These are phyloP conservation scores for Sepioteuthis lessoniana DNA, from an alignment of 2,888 invertebrate species.

Conservation along the genomic window DNA sequence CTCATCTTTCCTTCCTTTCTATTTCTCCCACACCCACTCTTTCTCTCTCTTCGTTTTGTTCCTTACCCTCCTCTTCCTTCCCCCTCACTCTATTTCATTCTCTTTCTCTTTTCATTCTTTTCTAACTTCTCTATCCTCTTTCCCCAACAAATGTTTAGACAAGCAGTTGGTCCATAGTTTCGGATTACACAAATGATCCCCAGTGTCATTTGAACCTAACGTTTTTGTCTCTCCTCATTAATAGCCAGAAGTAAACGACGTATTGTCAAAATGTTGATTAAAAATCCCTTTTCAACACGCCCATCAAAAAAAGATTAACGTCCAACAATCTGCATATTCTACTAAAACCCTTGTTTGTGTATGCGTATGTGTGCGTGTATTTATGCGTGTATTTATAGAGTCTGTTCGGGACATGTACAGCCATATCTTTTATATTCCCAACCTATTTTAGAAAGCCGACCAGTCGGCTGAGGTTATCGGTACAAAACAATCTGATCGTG, in stretches of 20 bases:
- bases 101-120: not conserved
- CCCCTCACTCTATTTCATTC: not conserved
- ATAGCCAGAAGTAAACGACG: not conserved
- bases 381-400: too few relatives aligned
- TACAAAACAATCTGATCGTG: too few relatives aligned
- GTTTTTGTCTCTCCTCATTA: not conserved
- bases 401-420: too few relatives aligned
- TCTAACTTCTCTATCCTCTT: not conserved
- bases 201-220: not conserved
- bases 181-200: not conserved
- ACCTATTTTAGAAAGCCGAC: too few relatives aligned
- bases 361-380: not conserved
- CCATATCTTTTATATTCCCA: too few relatives aligned
- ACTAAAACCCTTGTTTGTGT: not conserved
- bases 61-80: not conserved
- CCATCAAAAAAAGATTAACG: not conserved
- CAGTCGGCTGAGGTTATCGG: too few relatives aligned
- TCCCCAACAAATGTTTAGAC: not conserved
- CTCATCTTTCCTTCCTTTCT: not conserved
- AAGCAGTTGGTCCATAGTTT: not conserved
- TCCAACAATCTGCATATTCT: not conserved
- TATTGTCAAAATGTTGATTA: not conserved
- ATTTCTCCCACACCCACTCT: not conserved
- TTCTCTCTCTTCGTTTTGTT: not conserved
- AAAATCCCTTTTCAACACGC: not conserved